These are phyloP conservation scores for Eupristina koningsbergeri DNA, from an alignment of 1,140 invertebrate species.

Conservation along the genomic window DNA sequence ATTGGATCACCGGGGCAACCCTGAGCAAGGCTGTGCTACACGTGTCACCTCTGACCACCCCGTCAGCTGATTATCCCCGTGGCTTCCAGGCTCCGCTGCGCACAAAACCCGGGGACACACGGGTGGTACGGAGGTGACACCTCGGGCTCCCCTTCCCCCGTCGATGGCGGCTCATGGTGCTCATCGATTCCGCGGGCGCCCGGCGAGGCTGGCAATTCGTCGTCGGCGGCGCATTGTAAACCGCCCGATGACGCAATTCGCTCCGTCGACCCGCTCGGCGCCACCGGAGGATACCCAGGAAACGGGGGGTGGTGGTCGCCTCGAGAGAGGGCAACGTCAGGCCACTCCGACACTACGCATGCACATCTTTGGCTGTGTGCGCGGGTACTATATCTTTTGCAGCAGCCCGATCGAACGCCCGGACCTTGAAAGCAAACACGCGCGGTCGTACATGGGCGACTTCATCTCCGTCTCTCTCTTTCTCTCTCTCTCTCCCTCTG, in stretches of 20 bases:
- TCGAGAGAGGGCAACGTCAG: neutral
- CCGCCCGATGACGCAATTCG: slow-evolving; percentile 29
- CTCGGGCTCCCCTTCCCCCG: no score
- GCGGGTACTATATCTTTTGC: neutral
- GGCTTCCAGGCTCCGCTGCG: neutral
- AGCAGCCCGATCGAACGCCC: slow-evolving; percentile 31
- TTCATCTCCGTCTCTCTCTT: neutral
- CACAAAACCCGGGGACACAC: neutral
- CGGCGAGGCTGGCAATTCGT: slow-evolving; percentile 16
- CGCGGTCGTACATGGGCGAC: neutral
- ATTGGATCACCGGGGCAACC: no score
- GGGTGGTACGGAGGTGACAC: no score
- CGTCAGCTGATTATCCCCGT: slow-evolving; percentile 6
- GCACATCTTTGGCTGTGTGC: neutral
- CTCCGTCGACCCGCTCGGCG: neutral
- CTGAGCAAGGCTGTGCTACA: neutral
- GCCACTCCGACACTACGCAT: neutral
- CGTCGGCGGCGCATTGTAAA: slow-evolving; percentile 17
- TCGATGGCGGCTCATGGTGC: no score
- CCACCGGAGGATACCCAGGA: neutral
- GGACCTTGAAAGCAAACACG: slow-evolving; percentile 38
- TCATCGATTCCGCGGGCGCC: neutral
- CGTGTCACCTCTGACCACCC: neutral
- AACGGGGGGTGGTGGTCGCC: neutral
- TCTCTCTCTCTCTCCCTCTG: neutral